phyloP scores from a whole-genome alignment of 2,113 vertebrate species.

The Vulpes ferrilata region DNA sequence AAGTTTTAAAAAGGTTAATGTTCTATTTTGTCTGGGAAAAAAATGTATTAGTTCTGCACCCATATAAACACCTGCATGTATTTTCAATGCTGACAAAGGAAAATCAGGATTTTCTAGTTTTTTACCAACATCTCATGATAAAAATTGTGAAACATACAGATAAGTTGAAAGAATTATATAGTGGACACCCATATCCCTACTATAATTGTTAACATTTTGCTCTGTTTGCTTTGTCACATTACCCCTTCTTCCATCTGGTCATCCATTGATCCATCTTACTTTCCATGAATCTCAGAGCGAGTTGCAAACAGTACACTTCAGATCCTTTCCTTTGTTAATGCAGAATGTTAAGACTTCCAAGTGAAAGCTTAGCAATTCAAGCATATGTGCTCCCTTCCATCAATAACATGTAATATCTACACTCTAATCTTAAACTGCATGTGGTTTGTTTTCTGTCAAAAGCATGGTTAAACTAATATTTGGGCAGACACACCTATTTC shows the following conservation, averaged over 20 bases:
- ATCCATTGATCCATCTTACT: neutral
- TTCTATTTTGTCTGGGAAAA: neutral
- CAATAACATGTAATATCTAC: neutral
- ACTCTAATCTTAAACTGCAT: neutral
- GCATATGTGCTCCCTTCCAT: neutral
- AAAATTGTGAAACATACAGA: neutral
- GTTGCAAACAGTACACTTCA: neutral
- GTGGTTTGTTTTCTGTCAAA: constrained; percentile 28
- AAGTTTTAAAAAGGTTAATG: neutral
- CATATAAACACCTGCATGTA: neutral
- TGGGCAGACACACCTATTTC: neutral
- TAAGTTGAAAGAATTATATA: neutral
- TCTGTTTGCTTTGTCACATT: neutral
- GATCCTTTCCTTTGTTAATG: neutral
- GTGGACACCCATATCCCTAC: neutral
- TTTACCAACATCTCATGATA: neutral
- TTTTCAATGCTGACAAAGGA: neutral
- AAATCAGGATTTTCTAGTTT: neutral
- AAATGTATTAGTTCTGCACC: neutral
- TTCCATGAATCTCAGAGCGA: neutral
- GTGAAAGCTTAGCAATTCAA: neutral
- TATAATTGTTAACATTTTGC: neutral
- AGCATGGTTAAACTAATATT: neutral
- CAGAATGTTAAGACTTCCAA: neutral
- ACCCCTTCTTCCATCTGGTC: neutral